Evolutionary conservation across 2,888 invertebrate genomes (phyloP), one percentile per base, ranked within the genome.

Genomic region (Amaurobius ferox): DNA sequence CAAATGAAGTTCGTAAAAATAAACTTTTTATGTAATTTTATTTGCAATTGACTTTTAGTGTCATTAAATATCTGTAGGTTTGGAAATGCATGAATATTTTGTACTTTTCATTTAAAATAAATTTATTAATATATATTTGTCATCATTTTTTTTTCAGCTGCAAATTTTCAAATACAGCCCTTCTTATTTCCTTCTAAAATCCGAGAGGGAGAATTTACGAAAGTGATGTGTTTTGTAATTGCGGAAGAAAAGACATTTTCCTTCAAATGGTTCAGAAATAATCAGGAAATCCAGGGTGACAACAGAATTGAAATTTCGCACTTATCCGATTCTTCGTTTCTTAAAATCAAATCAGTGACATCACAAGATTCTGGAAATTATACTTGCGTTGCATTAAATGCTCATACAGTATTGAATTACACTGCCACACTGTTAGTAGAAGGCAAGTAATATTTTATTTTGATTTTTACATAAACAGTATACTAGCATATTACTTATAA

Each of bases 181-280:
- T 87, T 87, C 26, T 32, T 39, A 13, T 87, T 87, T 28, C 87
- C 87, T 0, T 39, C 40, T n/a, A 88, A 76, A 11, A 39, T 88
- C 7, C 30, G 73, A 0, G 86, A 80, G 77, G 88, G 88, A 3
- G 79, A 80, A n/a, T 74, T 62, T 2, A 71, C 74, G 0, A 79
- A 80, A 72, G 77, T 88, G 2, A 80, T 81, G 29, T 88, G 88
- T 28, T 28, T 71, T 28, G 68, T 86, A 5, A 77, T n/a, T 23
- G 35, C 67, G 16, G 88, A 67, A 30, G 81, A 81, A 11, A 74
- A 77, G 44, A 7, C 68, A 2, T 70, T 88, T n/a, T 26, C 68
- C 0, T 88, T 73, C 30, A 70, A 68, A 28, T 88, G 88, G 88
- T 32, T 67, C 0, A 85, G 79, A 76, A 39, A 88, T 79, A 67